Base-by-base conservation (phyloP, 2,888 invertebrate genomes). In the Macrosoma leucophasiata region DNA sequence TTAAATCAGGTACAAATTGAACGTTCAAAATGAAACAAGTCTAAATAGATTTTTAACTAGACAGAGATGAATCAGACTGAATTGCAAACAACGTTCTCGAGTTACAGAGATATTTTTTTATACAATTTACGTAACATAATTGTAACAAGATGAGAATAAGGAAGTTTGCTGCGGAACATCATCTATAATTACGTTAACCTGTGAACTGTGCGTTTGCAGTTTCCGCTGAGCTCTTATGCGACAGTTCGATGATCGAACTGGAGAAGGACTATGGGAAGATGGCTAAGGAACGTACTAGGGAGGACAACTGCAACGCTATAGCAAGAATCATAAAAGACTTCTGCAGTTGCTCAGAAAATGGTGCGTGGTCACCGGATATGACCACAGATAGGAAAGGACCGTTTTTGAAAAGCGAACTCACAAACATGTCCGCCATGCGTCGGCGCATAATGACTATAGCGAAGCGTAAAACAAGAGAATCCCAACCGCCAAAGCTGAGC, bases 341-440 rank as follows among this genome's bases (percentile, higher is more conserved):
- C 47, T 85, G 84, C 48, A 84, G 84, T 43, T 85, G 85, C 34
- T 75, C 84, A 0, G 82, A 84, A 44, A 78, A 84, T 69, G 85
- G 75, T 21, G 76, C 81, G 29, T 84, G 84, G 84, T 84, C 84
- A 0, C 85, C 84, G 1, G 79, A 84, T 9, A 81, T 84, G 76
- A 81, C 81, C 11, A 58, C 79, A 1, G 71, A 77, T 3, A 52
- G 74, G 13, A 72, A 73, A 36, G 76, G 77, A 0, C 81, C 81
- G 2, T 69, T 84, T 32, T 47, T 84, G 17, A 82, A 78, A 48
- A 79, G 81, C 49, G 84, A 84, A 47, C 57, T 84, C 7, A 81
- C 81, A 0, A 82, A 84, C 46, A 82, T 84, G 81, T 75, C 82
- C 0, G 79, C 82, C 1, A 75, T 82, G 71, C 65, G 75, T 2